Base-by-base conservation (phyloP, 2,797 vertebrate species). In the Anas flavirostris region DNA sequence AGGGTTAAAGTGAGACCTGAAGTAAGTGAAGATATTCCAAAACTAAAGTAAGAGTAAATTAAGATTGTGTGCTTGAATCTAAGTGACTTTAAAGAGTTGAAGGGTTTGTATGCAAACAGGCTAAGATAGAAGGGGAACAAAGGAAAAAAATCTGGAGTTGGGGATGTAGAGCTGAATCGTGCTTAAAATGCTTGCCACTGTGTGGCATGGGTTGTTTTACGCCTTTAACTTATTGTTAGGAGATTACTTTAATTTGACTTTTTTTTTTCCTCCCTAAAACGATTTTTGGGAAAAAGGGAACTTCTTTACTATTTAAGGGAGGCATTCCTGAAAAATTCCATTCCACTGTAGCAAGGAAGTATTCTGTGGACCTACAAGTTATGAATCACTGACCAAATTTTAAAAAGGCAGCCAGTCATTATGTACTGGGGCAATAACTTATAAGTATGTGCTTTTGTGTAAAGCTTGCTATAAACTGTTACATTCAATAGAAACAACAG, bases 151-250 rank as follows among this genome's bases (percentile, higher is more conserved):
- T 11, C 19, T 66, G 48, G 29, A 78, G 33, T 22, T 86, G 74
- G 14, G 35, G 19, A 50, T 83, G 23, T 74, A 83, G 50, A 2
- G 12, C 3, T 82, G 56, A 90, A 52, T 76, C 33, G 22, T 39
- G 29, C 16, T 93, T 37, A 86, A 93, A 91, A 37, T 82, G 39
- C 53, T 94, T 88, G 91, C 91, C 94, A 93, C 95, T 94, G 44
- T 94, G 94, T 96, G 94, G 94, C 70, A 39, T 77, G 56, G 26
- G 22, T 63, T 72, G 31, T 62, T 89, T 55, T 43, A 90, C 84
- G 29, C 78, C 46, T 75, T 44, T 81, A 91, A 94, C 67, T 92
- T 92, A 76, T 86, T 95, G 94, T 88, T 90, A 91, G 59, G 28
- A 48, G 23, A 10, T 73, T 72, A 78, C 22, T 92, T 89, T 33